Evolutionary conservation across 2,888 invertebrate species (phyloP), one percentile per base, ranked within the genome.

Genomic region (Agrenia bidenticulata): DNA sequence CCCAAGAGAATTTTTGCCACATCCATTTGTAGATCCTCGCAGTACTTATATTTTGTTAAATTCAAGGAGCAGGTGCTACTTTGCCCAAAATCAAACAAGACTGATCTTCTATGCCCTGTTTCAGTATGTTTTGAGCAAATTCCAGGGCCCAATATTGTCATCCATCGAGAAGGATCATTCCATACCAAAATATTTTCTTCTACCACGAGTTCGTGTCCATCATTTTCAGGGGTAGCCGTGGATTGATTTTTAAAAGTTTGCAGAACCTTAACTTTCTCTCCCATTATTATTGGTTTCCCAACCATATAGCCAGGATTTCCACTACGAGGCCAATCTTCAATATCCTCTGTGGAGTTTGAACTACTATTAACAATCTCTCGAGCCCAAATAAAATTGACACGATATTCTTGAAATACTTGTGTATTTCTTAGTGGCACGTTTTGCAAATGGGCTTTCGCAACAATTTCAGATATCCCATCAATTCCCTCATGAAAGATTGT

Each of bases 241-340:
- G 37, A 45, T 2, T 27, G 54, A 26, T 49, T 42, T 61, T 26
- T 32, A 15, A n/a, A 1, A 24, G 24, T 2, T 50, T 21, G 9
- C 27, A 9, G 17, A 5, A 19, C 55, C 9, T n/a, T 26, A 49
- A 69, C 42, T 67, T 79, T 78, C 23, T 69, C 78, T 15, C 85
- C 85, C 60, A 83, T 80, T 67, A 84, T 78, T 37, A 92, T 80
- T 0, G 89, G 89, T 73, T 85, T 84, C 7, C 87, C 87, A 2
- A 81, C 74, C 5, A 85, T 77, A 77, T 92, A 92, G 2, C 92
- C 92, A 1, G 90, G 90, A 79, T 87, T 88, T 1, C 92, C 92
- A 80, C 91, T 91, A 17, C 82, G 77, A 60, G 75, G 74, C 49
- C 80, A 78, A 39, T 70, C 63, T 24, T 56, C 65, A 19, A 75